Conservation (phyloP, 2,888 invertebrate genomes). For the Andrena praecox region DNA sequence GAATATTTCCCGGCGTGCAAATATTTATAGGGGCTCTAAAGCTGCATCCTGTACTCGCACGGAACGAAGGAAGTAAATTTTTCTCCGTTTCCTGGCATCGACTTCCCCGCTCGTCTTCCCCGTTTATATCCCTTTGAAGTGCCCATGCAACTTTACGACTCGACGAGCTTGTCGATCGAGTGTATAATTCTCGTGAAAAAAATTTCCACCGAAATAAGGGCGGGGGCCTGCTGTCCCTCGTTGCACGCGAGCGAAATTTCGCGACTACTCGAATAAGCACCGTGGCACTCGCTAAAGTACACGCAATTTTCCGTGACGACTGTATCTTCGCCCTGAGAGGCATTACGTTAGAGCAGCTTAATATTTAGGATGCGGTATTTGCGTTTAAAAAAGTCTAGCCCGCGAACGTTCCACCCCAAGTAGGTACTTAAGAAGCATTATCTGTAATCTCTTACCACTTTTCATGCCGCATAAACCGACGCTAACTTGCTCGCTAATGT, state of each 20-base stretch:
- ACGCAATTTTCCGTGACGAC: conserved; percentile 7
- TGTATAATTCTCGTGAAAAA: neutral
- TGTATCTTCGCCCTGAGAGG: conserved; percentile 10
- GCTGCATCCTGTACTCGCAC: conserved; percentile 28
- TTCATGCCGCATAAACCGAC: conserved; percentile 49
- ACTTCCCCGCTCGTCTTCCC: neutral
- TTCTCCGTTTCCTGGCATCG: conserved; percentile 24
- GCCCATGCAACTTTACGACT: conserved; percentile 23
- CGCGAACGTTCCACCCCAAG: conserved; percentile 4
- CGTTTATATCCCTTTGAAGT: conserved; percentile 7
- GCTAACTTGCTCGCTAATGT: conserved; percentile 46
- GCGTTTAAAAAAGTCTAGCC: conserved; percentile 29
- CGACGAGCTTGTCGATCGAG: neutral
- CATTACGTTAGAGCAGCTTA: conserved; percentile 27
- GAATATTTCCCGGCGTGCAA: conserved; percentile 42
- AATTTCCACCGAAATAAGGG: neutral
- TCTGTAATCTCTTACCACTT: conserved; percentile 52
- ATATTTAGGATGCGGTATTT: conserved; percentile 44
- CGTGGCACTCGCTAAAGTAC: neutral
- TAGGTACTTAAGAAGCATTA: conserved; percentile 42
- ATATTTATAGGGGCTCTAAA: conserved; percentile 56
- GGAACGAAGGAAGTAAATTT: conserved; percentile 43
- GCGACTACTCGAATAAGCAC: neutral
- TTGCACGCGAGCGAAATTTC: neutral
- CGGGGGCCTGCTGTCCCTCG: neutral